A percentile compares a stretch with the other conserved stretches of the same genome.
Evolutionary conservation across 2,888 invertebrate genomes (phyloP).

Genomic region (Chouioia cunea): DNA sequence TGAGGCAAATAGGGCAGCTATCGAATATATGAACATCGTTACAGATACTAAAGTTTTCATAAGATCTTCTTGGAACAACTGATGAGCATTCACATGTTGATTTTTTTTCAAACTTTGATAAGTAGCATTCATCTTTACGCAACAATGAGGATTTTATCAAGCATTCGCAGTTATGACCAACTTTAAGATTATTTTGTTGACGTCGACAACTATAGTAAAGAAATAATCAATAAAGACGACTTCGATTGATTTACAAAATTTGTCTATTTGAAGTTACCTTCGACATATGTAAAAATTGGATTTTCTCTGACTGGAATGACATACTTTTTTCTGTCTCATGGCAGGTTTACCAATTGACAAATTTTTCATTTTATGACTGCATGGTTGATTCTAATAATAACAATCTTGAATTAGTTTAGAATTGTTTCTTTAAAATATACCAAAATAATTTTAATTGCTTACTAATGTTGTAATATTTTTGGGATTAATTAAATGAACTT

Average conservation of each 20-base stretch:
- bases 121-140: constrained; percentile 51
- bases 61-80: constrained; percentile 33
- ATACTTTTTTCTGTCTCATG: constrained; percentile 62
- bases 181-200: constrained; percentile 23
- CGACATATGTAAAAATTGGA: constrained; percentile 48
- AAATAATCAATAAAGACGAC: constrained; percentile 1
- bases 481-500: constrained; percentile 64
- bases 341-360: constrained; percentile 54
- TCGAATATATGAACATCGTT: constrained; percentile 53
- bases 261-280: constrained; percentile 51
- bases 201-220: constrained; percentile 47
- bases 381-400: constrained; percentile 53
- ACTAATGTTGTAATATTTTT: constrained; percentile 67
- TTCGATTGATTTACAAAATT: too few relatives aligned
- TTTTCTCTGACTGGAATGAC: constrained; percentile 58
- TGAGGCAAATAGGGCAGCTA: constrained; percentile 61
- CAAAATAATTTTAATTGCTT: constrained; percentile 23
- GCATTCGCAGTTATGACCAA: constrained; percentile 32
- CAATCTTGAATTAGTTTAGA: constrained; percentile 54
- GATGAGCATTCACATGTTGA: constrained; percentile 43
- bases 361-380: constrained; percentile 53
- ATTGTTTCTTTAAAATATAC: not conserved
- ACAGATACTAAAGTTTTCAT: constrained; percentile 44
- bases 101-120: constrained; percentile 39
- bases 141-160: constrained; percentile 45